These are phyloP conservation scores for Ceuthmochares aereus DNA, from an alignment of 2,113 vertebrate genomes.

Conservation along the genomic window DNA sequence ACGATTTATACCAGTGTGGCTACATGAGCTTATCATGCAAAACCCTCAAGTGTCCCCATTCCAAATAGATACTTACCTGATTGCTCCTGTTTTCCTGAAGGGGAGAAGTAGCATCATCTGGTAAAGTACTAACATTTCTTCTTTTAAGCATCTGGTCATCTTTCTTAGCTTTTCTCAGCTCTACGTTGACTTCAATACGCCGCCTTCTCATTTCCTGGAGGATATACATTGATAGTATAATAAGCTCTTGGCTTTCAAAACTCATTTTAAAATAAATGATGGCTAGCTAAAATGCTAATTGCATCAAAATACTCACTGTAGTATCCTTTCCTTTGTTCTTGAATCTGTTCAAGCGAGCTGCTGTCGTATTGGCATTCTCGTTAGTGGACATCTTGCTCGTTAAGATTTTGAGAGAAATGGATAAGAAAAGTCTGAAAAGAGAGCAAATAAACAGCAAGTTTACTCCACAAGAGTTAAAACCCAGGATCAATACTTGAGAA, in stretches of 20 bases:
- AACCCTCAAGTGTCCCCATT: accelerated
- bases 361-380: slow-evolving; percentile 74
- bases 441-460: background rate
- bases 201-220: slow-evolving; percentile 87
- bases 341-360: slow-evolving; percentile 85
- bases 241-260: background rate
- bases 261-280: background rate
- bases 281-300: background rate
- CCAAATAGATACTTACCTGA: slow-evolving; percentile 69
- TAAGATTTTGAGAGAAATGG: background rate
- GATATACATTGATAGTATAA: background rate
- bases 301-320: slow-evolving; percentile 73
- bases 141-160: slow-evolving; percentile 93
- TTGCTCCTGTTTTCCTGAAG: slow-evolving; percentile 91
- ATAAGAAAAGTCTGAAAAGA: background rate
- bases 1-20: accelerated
- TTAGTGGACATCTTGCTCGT: slow-evolving; percentile 82
- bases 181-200: slow-evolving; percentile 89
- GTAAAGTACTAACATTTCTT: slow-evolving; percentile 85
- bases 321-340: slow-evolving; percentile 95
- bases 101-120: slow-evolving; percentile 91
- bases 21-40: background rate
- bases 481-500: accelerated
- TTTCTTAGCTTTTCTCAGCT: slow-evolving; percentile 92
- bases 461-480: background rate